phyloP scores from a whole-genome alignment of 1,140 invertebrate genomes.

The Pachyrhynchus sulphureomaculatus region DNA sequence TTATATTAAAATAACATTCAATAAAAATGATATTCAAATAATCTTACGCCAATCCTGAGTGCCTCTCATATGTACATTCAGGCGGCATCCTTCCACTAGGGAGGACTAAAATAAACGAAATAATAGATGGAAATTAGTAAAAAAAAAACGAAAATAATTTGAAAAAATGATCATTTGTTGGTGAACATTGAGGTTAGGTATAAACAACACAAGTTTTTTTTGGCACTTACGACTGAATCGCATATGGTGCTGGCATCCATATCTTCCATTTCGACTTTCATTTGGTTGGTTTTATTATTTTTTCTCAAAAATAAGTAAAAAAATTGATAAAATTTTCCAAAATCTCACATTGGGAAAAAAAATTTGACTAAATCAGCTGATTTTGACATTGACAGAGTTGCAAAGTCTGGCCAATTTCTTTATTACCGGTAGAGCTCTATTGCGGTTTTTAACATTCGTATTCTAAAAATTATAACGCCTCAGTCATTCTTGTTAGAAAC shows the following conservation, averaged over 20 bases:
- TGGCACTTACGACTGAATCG: constrained; percentile 51
- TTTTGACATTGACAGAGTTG: not conserved
- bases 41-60: constrained; percentile 92
- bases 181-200: constrained; percentile 4
- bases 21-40: not conserved
- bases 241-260: constrained; percentile 50
- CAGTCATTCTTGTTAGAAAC: too few species aligned
- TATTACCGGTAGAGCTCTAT: too few species aligned
- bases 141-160: not conserved
- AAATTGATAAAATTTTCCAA: not conserved
- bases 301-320: not conserved
- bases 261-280: constrained; percentile 53
- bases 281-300: constrained; percentile 17
- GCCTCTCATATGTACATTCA: constrained; percentile 90
- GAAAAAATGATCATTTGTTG: too few species aligned
- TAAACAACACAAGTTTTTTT: constrained; percentile 11
- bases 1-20: constrained; percentile 53
- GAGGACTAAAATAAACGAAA: constrained; percentile 67
- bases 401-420: too few species aligned
- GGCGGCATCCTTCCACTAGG: constrained; percentile 89
- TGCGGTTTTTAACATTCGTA: too few species aligned
- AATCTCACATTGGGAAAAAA: not conserved
- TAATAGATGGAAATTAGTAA: not conserved
- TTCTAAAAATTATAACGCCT: too few species aligned
- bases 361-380: not conserved